Evolutionary conservation across 2,888 invertebrate species (phyloP).

Genomic region (Mythimna pallens): DNA sequence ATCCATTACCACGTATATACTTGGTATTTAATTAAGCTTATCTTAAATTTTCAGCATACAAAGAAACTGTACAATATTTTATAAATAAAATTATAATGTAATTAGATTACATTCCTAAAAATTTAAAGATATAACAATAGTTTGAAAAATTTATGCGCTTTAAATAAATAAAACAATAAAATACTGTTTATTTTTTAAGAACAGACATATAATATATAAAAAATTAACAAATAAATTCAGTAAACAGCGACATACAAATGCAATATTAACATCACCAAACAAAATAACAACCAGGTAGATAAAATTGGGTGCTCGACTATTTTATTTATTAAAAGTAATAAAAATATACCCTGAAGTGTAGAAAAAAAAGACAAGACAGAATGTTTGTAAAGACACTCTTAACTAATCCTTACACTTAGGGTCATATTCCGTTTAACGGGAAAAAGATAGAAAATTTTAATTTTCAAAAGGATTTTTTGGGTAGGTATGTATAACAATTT

Average conservation of each 20-base stretch:
- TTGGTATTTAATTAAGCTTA: conserved; percentile 37
- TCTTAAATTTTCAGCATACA: conserved; percentile 25
- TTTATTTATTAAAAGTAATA: conserved; percentile 30
- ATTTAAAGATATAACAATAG: conserved; percentile 31
- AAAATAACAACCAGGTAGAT: conserved; percentile 4
- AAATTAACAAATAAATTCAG: conserved; percentile 16
- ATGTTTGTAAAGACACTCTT: conserved; percentile 23
- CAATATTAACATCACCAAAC: conserved; percentile 11
- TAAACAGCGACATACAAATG: conserved; percentile 6
- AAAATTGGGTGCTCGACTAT: conserved; percentile 60
- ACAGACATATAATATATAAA: conserved; percentile 5
- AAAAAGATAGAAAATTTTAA: conserved; percentile 31
- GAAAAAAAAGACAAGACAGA: conserved; percentile 28
- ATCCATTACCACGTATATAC: conserved; percentile 45
- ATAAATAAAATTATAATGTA: conserved; percentile 35
- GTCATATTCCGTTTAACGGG: conserved; percentile 36
- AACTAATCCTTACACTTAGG: conserved; percentile 21
- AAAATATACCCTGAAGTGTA: conserved; percentile 30
- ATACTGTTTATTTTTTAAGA: conserved; percentile 22
- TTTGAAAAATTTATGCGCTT: conserved; percentile 17
- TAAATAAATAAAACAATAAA: conserved; percentile 25
- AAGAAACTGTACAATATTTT: conserved; percentile 37
- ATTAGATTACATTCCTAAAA: conserved; percentile 43
- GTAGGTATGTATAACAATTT: conserved; percentile 41
- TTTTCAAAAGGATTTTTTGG: conserved; percentile 13